A percentile compares a stretch with the other conserved stretches of the same genome.
Conservation (phyloP, 1,140 invertebrate species). For the Drosophila triauraria region DNA sequence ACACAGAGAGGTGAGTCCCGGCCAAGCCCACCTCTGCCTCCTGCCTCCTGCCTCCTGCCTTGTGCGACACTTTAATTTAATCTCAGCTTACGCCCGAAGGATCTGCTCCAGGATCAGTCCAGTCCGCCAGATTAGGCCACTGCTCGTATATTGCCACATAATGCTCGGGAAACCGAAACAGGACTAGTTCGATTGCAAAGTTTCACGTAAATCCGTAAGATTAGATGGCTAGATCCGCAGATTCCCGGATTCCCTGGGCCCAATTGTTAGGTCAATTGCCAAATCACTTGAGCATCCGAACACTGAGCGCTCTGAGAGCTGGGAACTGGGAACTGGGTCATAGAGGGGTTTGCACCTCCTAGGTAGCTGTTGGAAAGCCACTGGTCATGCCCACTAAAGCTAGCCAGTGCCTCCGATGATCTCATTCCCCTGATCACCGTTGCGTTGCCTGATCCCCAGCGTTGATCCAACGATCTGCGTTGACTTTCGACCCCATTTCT, state of each 20-base stretch:
- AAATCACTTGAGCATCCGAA: conserved; percentile 57
- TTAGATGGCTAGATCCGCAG: conserved; percentile 64
- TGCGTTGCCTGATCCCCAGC: background rate
- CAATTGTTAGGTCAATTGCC: conserved; percentile 80
- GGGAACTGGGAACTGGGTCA: conserved; percentile 24
- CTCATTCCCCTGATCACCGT: background rate
- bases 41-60: conserved; percentile 60
- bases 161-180: conserved; percentile 9
- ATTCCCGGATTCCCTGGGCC: conserved; percentile 36
- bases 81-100: conserved; percentile 67
- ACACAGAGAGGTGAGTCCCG: conserved; percentile 42
- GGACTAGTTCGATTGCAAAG: conserved; percentile 67
- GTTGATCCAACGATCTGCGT: conserved; percentile 1
- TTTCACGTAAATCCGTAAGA: conserved; percentile 73
- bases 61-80: conserved; percentile 84
- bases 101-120: conserved; percentile 51
- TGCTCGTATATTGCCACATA: conserved; percentile 81
- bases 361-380: conserved; percentile 45
- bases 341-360: background rate
- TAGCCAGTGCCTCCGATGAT: conserved; percentile 43
- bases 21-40: conserved; percentile 29
- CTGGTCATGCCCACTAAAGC: conserved; percentile 59
- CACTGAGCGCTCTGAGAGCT: too few species aligned
- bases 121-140: conserved; percentile 73
- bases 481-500: conserved; percentile 37